phyloP scores from a whole-genome alignment of 2,113 vertebrate genomes.

The Brachionichthys hirsutus region DNA sequence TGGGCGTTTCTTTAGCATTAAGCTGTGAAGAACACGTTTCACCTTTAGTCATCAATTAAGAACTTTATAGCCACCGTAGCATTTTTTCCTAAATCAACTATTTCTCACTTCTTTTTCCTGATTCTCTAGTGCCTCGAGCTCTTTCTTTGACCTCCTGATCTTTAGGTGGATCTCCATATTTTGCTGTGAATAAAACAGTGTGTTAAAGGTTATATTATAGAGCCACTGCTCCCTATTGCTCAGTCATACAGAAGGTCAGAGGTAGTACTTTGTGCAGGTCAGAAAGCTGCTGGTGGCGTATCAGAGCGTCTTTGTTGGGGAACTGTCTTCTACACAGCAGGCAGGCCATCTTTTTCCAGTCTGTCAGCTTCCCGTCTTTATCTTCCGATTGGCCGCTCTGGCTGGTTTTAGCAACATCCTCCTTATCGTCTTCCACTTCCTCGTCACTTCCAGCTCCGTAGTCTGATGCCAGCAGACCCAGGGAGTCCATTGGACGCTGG shows the following conservation, averaged over 20 bases:
- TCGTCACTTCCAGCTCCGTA: slow-evolving; percentile 96
- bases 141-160: slow-evolving; percentile 92
- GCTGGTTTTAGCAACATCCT: slow-evolving; percentile 75
- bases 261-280: slow-evolving; percentile 91
- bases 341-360: slow-evolving; percentile 98
- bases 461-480: slow-evolving; percentile 90
- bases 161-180: slow-evolving; percentile 97
- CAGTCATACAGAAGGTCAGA: neutral
- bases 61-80: neutral
- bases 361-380: slow-evolving; percentile 88
- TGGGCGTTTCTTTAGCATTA: slow-evolving; percentile 45
- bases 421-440: slow-evolving; percentile 91
- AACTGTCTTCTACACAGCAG: slow-evolving; percentile 95
- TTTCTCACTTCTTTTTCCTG: slow-evolving; percentile 82
- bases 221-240: neutral
- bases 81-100: neutral
- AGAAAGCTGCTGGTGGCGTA: slow-evolving; percentile 96
- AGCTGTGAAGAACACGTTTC: slow-evolving; percentile 48
- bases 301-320: slow-evolving; percentile 91
- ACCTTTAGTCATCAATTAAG: neutral
- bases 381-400: slow-evolving; percentile 75
- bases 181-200: slow-evolving; percentile 80
- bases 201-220: neutral
- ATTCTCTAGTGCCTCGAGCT: slow-evolving; percentile 92
- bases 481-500: slow-evolving; percentile 90